Base-by-base conservation (phyloP, 2,888 invertebrate genomes). In the Thera obeliscata region DNA sequence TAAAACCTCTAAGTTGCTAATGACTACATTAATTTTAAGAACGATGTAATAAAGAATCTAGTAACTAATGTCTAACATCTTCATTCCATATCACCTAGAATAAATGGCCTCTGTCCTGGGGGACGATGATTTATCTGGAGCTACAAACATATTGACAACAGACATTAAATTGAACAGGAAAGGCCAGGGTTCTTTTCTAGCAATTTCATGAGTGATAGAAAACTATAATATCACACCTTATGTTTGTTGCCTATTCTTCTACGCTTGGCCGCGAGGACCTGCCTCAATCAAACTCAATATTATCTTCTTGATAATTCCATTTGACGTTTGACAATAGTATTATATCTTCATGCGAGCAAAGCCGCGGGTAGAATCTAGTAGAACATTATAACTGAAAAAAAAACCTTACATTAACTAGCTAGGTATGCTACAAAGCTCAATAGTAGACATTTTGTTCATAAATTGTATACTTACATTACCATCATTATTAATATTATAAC, bases 1-100 rank as follows among this genome's bases (percentile, higher is more conserved):
- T 57, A 55, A 49, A 61, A 54, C 57, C 43, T 56, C 50, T 59
- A 41, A 65, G 56, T 61, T 57, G 54, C 57, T 57, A 56, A 9
- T 48, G 33, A 57, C 56, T 43, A 56, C 22, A 49, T 49, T 56
- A 43, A 50, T 8, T 50, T 49, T 12, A 50, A 50, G 0, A 50
- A 49, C 5, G 4, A 49, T 49, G 4, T 49, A 3, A 12, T 12
- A 12, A 4, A 50, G 50, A 50, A 50, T 33, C 33, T 52, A 52
- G 52, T 50, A 52, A 52, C 33, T 52, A 33, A 33, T 52, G 4
- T 22, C 22, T 22, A 8, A 52, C 22, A 22, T 50, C 6, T 52
- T 9, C 9, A 52, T 52, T 52, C 9, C 9, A 33, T 52, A 52
- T 52, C 33, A 8, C 52, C 7, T 2, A 12, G 12, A 50, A 22